Conservation (phyloP, 2,888 invertebrate genomes). For the Pheosia gnoma region DNA sequence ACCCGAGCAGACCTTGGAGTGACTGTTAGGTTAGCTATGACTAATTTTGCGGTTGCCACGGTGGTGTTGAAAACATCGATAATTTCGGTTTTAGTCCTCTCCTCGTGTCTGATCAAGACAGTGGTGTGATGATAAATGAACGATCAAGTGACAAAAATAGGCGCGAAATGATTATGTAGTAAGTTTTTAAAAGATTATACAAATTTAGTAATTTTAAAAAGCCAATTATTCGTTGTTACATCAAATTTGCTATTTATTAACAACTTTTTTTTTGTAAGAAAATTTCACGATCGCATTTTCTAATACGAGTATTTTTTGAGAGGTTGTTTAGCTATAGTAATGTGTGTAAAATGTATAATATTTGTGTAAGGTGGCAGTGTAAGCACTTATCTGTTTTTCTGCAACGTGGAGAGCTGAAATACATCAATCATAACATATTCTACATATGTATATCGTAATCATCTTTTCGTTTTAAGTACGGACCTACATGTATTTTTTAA, state of each 20-base stretch:
- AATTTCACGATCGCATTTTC: no score
- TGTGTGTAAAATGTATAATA: slow-evolving; percentile 10
- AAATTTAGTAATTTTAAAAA: no score
- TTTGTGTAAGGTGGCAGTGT: slow-evolving; percentile 1
- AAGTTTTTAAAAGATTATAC: not conserved
- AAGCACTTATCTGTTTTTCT: slow-evolving; percentile 15
- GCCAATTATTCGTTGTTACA: no score
- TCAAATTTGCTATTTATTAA: no score
- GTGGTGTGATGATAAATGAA: slow-evolving; percentile 32
- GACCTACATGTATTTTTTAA: no score
- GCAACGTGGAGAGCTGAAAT: slow-evolving; percentile 28
- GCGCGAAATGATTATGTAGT: not conserved
- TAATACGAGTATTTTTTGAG: not conserved
- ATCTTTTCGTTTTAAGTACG: no score
- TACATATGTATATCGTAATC: not conserved
- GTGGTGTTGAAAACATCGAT: slow-evolving; percentile 32
- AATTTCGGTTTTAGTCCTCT: slow-evolving; percentile 41
- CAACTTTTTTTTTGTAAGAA: no score
- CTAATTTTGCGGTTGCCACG: slow-evolving; percentile 36
- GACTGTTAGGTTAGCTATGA: slow-evolving; percentile 44
- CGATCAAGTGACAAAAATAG: slow-evolving; percentile 1
- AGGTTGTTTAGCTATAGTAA: not conserved
- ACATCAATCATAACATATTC: slow-evolving; percentile 13
- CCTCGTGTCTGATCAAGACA: slow-evolving; percentile 36
- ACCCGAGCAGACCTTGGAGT: slow-evolving; percentile 34